Base-by-base conservation (phyloP, 2,888 invertebrate species). In the Steinernema scapterisci region DNA sequence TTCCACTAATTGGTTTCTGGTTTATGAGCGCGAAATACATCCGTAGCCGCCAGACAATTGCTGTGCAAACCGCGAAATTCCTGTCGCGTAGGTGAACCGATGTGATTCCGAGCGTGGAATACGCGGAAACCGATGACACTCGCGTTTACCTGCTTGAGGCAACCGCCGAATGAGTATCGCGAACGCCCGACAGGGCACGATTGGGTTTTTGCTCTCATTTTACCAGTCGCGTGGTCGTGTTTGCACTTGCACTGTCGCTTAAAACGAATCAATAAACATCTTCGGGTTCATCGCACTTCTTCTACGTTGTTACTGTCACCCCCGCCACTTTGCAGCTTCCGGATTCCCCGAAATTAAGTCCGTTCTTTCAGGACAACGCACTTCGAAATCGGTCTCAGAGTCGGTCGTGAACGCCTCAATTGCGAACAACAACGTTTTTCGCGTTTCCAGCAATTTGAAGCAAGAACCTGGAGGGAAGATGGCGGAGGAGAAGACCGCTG, bases 181-280 rank as follows among this genome's bases (percentile, higher is more conserved):
- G 23, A 21, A 11, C 52, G 23, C 19, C 16, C 25, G 25, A n/a
- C 63, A 31, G 13, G 54, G 31, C 63, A 31, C 63, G 31, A 63
- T 31, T 38, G 63, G 25, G 16, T 63, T 48, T 63, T 63, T 63
- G 31, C 38, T 25, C 31, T 63, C 63, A 9, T 31, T 63, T 38
- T 31, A 11, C 7, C 31, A 27, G 5, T 31, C 31, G 31, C 31
- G 63, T 63, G 31, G 31, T 63, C 63, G 63, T 63, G 63, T 63
- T 63, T 63, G 63, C 63, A 31, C 31, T 63, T 63, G 63, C 63
- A 63, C 63, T 31, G 63, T 63, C 63, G 27, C 63, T 63, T 63
- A 27, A 27, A 63, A 63, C 63, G 63, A 63, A 63, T 63, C 63
- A 31, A 63, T 63, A 63, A 27, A 63, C 27, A 27, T 16, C 31